Evolutionary conservation across 2,113 vertebrate species (phyloP).

Genomic region (Crotalus tigris): DNA sequence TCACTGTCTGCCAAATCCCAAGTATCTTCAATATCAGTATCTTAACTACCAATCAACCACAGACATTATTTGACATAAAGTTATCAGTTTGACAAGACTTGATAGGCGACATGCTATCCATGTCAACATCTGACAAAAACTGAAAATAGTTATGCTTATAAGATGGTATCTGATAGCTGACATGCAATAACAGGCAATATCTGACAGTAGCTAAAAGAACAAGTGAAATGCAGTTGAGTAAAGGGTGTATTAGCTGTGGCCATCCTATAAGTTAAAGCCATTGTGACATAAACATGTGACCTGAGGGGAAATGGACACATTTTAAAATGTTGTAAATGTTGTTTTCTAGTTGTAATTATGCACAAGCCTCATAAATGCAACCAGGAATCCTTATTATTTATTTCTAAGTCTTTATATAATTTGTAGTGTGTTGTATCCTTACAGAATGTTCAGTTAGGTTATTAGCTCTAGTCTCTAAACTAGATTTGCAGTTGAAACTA

Average conservation of each 20-base stretch:
- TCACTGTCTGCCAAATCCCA: background rate
- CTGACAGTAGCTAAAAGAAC: background rate
- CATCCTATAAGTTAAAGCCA: background rate
- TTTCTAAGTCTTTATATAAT: background rate
- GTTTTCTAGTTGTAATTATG: background rate
- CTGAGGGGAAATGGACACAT: background rate
- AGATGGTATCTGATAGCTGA: background rate
- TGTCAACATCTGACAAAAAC: background rate
- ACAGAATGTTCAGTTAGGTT: background rate
- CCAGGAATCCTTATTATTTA: background rate
- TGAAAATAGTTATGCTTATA: background rate
- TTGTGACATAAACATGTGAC: background rate
- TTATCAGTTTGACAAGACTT: background rate
- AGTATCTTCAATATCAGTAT: background rate
- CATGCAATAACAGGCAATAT: background rate
- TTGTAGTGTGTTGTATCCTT: background rate
- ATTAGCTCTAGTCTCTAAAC: background rate
- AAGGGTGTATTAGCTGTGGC: background rate
- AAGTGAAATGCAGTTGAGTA: background rate
- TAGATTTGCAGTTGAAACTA: background rate
- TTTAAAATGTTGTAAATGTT: background rate
- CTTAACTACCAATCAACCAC: background rate
- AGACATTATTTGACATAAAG: background rate
- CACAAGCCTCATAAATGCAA: background rate
- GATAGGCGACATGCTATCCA: background rate